These are phyloP conservation scores for Pseudanteris insignis DNA, from an alignment of 2,888 invertebrate species.

Conservation along the genomic window DNA sequence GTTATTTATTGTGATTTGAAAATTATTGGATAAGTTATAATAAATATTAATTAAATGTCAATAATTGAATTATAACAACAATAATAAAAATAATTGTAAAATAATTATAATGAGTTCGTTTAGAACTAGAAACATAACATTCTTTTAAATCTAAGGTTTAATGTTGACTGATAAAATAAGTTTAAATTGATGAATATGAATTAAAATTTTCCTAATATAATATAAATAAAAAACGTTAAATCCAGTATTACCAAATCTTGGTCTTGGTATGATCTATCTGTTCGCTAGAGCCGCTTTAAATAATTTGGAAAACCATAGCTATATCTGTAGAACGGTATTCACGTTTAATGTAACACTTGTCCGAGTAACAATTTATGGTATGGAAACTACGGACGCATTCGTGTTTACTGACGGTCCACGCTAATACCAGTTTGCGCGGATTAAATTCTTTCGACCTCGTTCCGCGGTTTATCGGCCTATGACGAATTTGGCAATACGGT, in stretches of 20 bases:
- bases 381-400: conserved; percentile 51
- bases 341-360: conserved; percentile 47
- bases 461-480: conserved; percentile 36
- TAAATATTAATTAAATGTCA: no score
- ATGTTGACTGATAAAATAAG: no score
- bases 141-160: no score
- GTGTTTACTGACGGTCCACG: conserved; percentile 43
- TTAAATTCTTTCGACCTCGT: conserved; percentile 27
- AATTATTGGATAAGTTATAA: no score
- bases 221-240: no score
- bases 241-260: conserved; percentile 8
- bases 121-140: no score
- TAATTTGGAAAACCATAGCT: conserved; percentile 44
- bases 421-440: conserved; percentile 39
- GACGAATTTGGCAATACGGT: conserved; percentile 29
- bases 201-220: no score
- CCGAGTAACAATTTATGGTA: conserved; percentile 53
- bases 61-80: no score
- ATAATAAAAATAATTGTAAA: no score
- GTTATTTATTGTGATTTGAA: no score
- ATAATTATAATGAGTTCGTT: no score
- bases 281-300: conserved; percentile 40
- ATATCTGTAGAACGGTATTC: conserved; percentile 27
- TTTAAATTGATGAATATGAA: no score
- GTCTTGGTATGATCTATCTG: conserved; percentile 6